Conservation (phyloP, 1,140 invertebrate genomes). For the Drosophila athabasca region DNA sequence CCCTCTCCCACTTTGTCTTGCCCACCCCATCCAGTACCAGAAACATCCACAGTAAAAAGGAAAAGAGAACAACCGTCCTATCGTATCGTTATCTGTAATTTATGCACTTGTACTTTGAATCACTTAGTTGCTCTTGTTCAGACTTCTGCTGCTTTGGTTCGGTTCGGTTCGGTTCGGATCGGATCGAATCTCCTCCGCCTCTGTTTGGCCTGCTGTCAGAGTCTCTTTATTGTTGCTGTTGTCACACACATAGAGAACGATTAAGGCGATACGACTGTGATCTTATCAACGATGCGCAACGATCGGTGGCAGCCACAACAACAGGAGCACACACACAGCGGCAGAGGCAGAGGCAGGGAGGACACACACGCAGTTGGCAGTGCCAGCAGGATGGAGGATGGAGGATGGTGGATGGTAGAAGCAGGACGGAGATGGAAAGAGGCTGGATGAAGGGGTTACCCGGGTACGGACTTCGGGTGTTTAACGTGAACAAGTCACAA, state of each 20-base stretch:
- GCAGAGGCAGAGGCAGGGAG: slow-evolving; percentile 25
- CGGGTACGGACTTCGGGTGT: background rate
- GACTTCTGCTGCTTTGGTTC: slow-evolving; percentile 1
- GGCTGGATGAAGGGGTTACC: background rate
- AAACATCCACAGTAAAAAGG: slow-evolving; percentile 21
- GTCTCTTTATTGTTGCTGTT: slow-evolving; percentile 49
- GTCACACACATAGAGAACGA: slow-evolving; percentile 55
- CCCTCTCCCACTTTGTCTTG: background rate
- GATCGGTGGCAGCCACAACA: slow-evolving; percentile 57
- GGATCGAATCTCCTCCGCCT: background rate
- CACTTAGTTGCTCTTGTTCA: slow-evolving; percentile 66
- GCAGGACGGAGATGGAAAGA: no score
- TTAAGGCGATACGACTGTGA: slow-evolving; percentile 72
- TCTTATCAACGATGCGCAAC: slow-evolving; percentile 77
- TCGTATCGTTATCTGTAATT: slow-evolving; percentile 78
- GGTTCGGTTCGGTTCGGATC: background rate
- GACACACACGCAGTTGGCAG: slow-evolving; percentile 68
- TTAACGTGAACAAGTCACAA: slow-evolving; percentile 56
- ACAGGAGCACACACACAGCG: slow-evolving; percentile 28
- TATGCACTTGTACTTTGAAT: slow-evolving; percentile 81
- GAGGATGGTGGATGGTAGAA: background rate
- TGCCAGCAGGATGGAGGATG: slow-evolving; percentile 4
- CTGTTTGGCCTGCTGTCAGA: slow-evolving; percentile 24
- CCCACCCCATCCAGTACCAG: background rate
- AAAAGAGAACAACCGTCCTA: slow-evolving; percentile 34